Base-by-base conservation (phyloP, 2,888 invertebrate species). In the Drosophila picticornis region DNA sequence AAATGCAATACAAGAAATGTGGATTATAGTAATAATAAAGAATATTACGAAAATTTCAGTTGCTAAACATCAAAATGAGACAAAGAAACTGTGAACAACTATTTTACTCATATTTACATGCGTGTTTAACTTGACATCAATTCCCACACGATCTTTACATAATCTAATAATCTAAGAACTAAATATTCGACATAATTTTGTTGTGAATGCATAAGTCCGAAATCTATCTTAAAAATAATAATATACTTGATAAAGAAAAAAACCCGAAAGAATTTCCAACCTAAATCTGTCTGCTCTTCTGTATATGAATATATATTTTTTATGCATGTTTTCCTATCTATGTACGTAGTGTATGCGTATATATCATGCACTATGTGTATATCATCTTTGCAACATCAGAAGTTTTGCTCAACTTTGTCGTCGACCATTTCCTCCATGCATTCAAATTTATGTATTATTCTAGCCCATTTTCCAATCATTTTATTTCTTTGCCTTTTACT, bases 401-500 rank as follows among this genome's bases (percentile, higher is more conserved):
- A 63, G 29, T 48, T 64, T 70, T 67, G 61, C 61, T 7, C 2
- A 67, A 64, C 22, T 59, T 74, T 70, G 63, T 64, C 66, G 56
- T 51, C 51, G 46, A 58, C 50, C 55, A 70, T 55, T 73, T 65
- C 50, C 16, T 16, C 32, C 31, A 57, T 51, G 56, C 50, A 60
- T 63, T 73, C 34, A 46, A 55, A 61, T 61, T 68, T 55, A 52
- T 77, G 61, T 72, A 59, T 62, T 63, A 70, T 75, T 70, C 58
- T 61, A 29, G 57, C n/a, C 34, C 51, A 64, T 67, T 76, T 72
- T 65, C 46, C 32, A 38, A 48, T 55, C 25, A 29, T 32, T 55
- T 66, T 52, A 40, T 43, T 52, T 56, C 63, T 40, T 59, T 32
- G 46, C 25, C 22, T 64, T 77, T 84, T 72, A 25, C 25, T 46